phyloP scores from a whole-genome alignment of 1,140 invertebrate species.

The Drosophila ficusphila region DNA sequence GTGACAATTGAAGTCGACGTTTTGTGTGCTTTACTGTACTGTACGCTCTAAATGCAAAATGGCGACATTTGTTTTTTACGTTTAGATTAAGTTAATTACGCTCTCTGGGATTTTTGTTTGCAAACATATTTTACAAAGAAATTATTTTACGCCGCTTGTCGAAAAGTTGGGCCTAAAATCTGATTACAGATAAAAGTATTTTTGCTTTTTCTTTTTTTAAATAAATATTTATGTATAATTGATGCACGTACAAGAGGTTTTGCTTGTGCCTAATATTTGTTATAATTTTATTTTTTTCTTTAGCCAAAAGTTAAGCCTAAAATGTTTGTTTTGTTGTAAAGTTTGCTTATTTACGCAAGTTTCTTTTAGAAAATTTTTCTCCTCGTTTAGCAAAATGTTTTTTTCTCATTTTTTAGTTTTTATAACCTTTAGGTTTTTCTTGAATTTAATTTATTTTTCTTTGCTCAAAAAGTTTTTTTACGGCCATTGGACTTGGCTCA shows the following conservation, averaged over 20 bases:
- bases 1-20: constrained; percentile 19
- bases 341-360: constrained; percentile 52
- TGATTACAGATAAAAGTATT: constrained; percentile 51
- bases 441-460: constrained; percentile 51
- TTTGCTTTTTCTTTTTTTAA: constrained; percentile 50
- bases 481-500: constrained; percentile 63
- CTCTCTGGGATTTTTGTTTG: constrained; percentile 46
- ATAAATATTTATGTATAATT: constrained; percentile 66
- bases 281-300: constrained; percentile 47
- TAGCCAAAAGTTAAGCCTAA: constrained; percentile 81
- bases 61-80: constrained; percentile 73
- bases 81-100: constrained; percentile 56
- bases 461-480: constrained; percentile 28
- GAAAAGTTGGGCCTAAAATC: constrained; percentile 75
- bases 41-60: constrained; percentile 82
- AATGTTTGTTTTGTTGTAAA: constrained; percentile 46
- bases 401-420: constrained; percentile 46
- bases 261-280: constrained; percentile 64
- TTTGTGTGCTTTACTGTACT: constrained; percentile 39
- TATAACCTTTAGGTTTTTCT: constrained; percentile 67
- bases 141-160: constrained; percentile 77
- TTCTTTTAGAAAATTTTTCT: constrained; percentile 67
- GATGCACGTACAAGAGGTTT: constrained; percentile 37
- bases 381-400: constrained; percentile 34
- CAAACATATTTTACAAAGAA: constrained; percentile 77